phyloP scores from a whole-genome alignment of 1,140 invertebrate genomes.

The Aphaenogaster floridana region DNA sequence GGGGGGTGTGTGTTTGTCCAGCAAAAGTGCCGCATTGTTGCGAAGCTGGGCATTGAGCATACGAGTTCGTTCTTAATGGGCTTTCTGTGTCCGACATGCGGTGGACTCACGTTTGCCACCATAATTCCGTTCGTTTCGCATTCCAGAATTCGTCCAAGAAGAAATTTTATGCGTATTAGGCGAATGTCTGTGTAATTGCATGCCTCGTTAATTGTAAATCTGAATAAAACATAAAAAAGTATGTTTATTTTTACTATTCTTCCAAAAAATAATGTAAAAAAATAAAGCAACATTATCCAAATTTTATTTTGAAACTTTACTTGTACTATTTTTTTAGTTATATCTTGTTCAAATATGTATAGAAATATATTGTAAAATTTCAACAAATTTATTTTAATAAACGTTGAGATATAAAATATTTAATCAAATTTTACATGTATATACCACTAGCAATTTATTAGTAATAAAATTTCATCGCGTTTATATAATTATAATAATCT shows the following conservation, averaged over 20 bases:
- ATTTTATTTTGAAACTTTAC: background rate
- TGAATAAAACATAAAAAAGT: background rate
- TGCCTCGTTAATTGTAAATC: slow-evolving; percentile 21
- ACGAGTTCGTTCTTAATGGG: slow-evolving; percentile 63
- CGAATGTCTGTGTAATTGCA: background rate
- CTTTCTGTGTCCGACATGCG: slow-evolving; percentile 60
- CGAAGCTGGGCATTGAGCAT: slow-evolving; percentile 56
- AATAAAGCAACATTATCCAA: background rate
- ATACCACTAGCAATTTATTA: background rate
- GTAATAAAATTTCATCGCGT: slow-evolving; percentile 15
- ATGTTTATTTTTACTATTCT: background rate
- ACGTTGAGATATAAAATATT: slow-evolving; percentile 3
- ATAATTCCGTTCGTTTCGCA: slow-evolving; percentile 43
- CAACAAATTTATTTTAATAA: slow-evolving; percentile 13
- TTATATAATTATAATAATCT: background rate
- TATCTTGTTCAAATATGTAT: background rate
- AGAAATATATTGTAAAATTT: slow-evolving; percentile 24
- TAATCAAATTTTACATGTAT: background rate
- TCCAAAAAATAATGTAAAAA: background rate
- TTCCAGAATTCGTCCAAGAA: slow-evolving; percentile 12
- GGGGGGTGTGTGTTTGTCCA: slow-evolving; percentile 49
- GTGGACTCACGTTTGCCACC: slow-evolving; percentile 21
- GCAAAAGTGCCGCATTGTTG: slow-evolving; percentile 63
- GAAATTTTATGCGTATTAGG: slow-evolving; percentile 36
- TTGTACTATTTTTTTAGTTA: background rate